Base-by-base conservation (phyloP, 2,888 invertebrate genomes). In the Saturnia japonica region DNA sequence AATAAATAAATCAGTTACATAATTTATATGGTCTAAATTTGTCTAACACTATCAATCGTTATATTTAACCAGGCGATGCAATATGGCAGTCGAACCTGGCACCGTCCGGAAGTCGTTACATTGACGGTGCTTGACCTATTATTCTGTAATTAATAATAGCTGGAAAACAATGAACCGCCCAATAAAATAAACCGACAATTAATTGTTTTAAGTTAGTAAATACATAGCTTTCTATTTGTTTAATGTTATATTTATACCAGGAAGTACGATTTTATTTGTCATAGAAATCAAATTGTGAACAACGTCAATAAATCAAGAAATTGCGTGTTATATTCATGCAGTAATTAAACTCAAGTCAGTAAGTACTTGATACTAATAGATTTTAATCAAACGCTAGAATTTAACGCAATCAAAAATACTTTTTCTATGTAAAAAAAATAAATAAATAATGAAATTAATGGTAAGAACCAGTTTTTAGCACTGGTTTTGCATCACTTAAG, bases 81-180 rank as follows among this genome's bases (percentile, higher is more conserved):
- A 57, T 73, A 74, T 70, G 74, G 77, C 78, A 82, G 81, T 83
- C 82, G 78, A 85, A 84, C 80, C 82, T 82, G 81, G 81, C 79
- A 80, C 77, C 74, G 82, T 80, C 84, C 84, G 89, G 89, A 90
- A 88, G 87, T 88, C 82, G 83, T 85, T 84, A 81, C 79, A 80
- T 75, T 79, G 84, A 78, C 81, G 83, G 80, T 78, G 85, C 78
- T 85, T 85, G 88, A 87, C 88, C 88, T 83, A 85, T 85, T 84
- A 84, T 80, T 76, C 82, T 78, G 75, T 76, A 85, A 83, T 84
- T 86, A 86, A 88, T 85, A n/a, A n/a, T 82, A 1, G 79, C 75
- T 78, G 74, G 78, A 78, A 82, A 84, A 85, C 82, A 83, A 83
- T 83, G 79, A 82, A 76, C 74, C 51, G 72, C 67, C 74, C 77